Evolutionary conservation across 2,797 vertebrate species (phyloP), one percentile per base, ranked within the genome.

Genomic region (Pangasius macronema): DNA sequence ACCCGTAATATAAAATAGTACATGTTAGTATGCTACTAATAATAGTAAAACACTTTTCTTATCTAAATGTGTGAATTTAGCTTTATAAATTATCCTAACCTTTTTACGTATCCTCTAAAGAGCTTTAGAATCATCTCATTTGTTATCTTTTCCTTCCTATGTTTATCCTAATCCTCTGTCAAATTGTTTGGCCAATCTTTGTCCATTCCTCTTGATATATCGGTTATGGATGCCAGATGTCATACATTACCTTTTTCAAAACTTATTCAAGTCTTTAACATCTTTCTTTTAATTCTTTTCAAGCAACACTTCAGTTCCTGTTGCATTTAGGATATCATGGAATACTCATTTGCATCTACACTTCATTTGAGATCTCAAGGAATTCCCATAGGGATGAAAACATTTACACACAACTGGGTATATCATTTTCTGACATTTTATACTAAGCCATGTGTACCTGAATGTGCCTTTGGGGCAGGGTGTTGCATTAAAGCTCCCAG

Each of bases 381-480:
- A 46, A 46, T 42, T 73, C 22, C 70, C 39, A 22, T 24, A 49
- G 5, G 24, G 0, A 75, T 46, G 4, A 49, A 27, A 49, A 75
- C 22, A 49, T 49, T 49, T 49, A 49, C 11, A 51, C 5, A 18
- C 13, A 79, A 36, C 16, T 63, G 39, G 49, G 5, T 16, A 33
- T 68, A 67, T 27, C 0, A 57, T 42, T 30, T 68, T 46, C 20
- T 36, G 20, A n/a, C 0, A 42, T 59, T 86, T 36, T 51, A 16
- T 24, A 72, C 76, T 24, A 85, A 30, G 16, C 61, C 57, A 27
- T 63, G 3, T 68, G 1, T 75, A 96, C 96, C 96, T 96, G 89
- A 95, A 96, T 18, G 93, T 96, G 92, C 97, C 96, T 6, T 94
- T 96, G 1, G 94, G 94, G 84, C 96, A 97, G 14, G 93, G 91